Conservation (phyloP, 1,140 invertebrate genomes). For the Neodiprion lecontei region DNA sequence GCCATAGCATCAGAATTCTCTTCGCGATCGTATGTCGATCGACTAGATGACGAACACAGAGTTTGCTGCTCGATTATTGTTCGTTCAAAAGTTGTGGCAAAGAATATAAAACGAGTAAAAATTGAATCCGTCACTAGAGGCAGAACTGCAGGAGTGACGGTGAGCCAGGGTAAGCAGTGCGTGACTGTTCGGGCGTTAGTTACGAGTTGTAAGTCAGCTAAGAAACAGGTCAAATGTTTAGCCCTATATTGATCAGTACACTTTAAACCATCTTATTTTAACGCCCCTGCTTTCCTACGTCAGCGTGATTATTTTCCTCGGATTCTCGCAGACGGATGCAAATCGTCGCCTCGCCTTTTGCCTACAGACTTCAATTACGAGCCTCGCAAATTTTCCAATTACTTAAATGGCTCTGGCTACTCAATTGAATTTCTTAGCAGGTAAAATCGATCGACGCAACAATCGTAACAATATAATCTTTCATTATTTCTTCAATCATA, state of each 20-base stretch:
- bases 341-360: neutral
- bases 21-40: no score
- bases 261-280: neutral
- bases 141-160: neutral
- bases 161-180: conserved; percentile 10
- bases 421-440: neutral
- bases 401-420: neutral
- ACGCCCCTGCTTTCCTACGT: neutral
- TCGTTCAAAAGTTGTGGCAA: neutral
- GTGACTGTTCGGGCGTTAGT: conserved; percentile 23
- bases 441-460: neutral
- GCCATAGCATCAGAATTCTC: no score
- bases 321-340: neutral
- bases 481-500: neutral
- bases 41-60: no score
- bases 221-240: conserved; percentile 16
- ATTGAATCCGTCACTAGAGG: neutral
- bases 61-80: neutral
- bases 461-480: no score
- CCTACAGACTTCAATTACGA: neutral
- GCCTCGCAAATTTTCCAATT: neutral
- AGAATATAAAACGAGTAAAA: neutral
- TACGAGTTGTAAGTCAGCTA: conserved; percentile 7
- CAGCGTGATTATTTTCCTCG: neutral
- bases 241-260: conserved; percentile 7